Evolutionary conservation across 2,113 vertebrate species (phyloP), one percentile per base, ranked within the genome.

Genomic region (Grus americana): DNA sequence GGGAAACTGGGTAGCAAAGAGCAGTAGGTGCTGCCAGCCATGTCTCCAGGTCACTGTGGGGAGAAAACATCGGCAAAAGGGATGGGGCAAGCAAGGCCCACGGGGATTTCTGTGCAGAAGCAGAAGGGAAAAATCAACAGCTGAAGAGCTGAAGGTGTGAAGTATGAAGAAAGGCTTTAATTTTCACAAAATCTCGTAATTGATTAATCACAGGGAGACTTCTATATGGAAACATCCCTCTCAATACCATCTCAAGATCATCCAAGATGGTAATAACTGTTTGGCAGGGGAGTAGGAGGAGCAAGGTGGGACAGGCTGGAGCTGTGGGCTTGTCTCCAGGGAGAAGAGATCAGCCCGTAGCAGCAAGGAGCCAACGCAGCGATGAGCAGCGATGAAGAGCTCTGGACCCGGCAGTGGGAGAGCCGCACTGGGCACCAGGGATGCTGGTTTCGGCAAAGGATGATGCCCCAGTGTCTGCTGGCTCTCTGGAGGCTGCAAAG

Each of bases 151-250:
- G 40, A 11, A 52, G 74, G 30, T 6, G 23, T 44, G 36, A 86
- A 75, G 47, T n/a, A 42, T 55, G 75, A 83, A 92, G 54, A 93
- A 95, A 93, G 23, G 27, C 29, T 94, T 91, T 79, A 65, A 86
- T 92, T 94, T 94, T 47, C 67, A 80, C 67, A 71, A 59, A 72
- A 70, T 65, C 79, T 68, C 58, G 36, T 61, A 86, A 95, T 80
- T 36, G 67, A 82, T 85, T 95, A 74, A 90, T 82, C 79, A 82
- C 18, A 55, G n/a, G 22, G 42, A 67, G 23, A 81, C 6, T 38
- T 67, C 44, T 50, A 16, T 61, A 80, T 4, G 3, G 86, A 95
- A 86, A 38, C 63, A 36, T 83, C 86, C 40, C 40, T 83, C 67
- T 73, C 0, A 79, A 88, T 59, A 24, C 34, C 10, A 12, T 17